phyloP scores from a whole-genome alignment of 1,140 invertebrate genomes.

The Drepana arcuata region DNA sequence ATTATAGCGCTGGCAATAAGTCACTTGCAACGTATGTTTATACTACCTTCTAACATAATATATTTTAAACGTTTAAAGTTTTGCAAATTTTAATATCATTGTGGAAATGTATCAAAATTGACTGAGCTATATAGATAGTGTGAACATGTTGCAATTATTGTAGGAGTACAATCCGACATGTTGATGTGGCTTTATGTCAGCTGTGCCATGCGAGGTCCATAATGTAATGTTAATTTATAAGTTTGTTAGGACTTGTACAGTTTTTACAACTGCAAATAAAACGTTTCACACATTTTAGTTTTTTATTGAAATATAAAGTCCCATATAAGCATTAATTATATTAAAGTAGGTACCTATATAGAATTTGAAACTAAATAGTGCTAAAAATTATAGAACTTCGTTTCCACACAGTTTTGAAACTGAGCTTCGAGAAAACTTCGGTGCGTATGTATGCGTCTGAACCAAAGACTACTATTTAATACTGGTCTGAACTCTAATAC shows the following conservation, averaged over 20 bases:
- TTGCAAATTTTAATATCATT: not conserved
- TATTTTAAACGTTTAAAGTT: not conserved
- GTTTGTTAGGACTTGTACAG: conserved; percentile 71
- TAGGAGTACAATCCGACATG: not conserved
- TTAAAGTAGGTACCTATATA: no score
- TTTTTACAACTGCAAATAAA: conserved; percentile 71
- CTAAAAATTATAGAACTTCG: no score
- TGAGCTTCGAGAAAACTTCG: no score
- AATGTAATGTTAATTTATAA: conserved; percentile 66
- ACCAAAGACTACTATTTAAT: no score
- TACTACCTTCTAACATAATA: not conserved
- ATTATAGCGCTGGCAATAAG: no score
- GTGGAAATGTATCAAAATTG: not conserved
- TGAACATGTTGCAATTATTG: not conserved
- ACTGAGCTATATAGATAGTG: not conserved
- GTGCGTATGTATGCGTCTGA: no score
- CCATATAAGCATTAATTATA: no score
- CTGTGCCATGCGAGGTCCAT: conserved; percentile 69
- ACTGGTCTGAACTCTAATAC: no score
- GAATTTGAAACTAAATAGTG: no score
- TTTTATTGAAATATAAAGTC: conserved; percentile 25
- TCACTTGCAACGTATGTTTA: not conserved
- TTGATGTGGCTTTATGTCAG: conserved; percentile 33
- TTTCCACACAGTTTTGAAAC: no score
- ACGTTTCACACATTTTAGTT: conserved; percentile 54